These are phyloP conservation scores for Tragelaphus strepsiceros DNA, from an alignment of 2,113 vertebrate species.

Conservation along the genomic window DNA sequence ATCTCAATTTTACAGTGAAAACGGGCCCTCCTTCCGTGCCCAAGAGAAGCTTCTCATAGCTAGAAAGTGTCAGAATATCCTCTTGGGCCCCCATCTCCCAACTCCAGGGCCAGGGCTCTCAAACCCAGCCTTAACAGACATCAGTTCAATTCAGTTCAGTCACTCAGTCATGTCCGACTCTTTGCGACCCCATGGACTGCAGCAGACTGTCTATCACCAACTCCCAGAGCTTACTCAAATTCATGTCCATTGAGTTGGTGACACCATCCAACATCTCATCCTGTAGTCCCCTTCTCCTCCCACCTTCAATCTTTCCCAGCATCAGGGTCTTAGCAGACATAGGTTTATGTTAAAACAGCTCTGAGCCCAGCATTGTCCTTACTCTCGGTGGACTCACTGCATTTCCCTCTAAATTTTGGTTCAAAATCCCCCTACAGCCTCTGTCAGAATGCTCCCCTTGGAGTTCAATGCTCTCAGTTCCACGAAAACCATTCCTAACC, in stretches of 20 bases:
- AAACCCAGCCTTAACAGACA: background rate
- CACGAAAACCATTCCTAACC: background rate
- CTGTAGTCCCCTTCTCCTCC: background rate
- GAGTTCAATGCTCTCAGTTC: background rate
- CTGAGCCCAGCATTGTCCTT: background rate
- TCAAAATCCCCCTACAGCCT: background rate
- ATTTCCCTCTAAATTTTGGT: background rate
- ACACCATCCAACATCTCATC: background rate
- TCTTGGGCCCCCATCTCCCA: background rate
- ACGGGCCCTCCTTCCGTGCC: background rate
- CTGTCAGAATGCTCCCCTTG: background rate
- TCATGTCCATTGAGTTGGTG: background rate
- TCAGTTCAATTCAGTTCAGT: background rate
- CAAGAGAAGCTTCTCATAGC: background rate
- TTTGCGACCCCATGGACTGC: background rate
- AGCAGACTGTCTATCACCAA: background rate
- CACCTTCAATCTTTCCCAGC: background rate
- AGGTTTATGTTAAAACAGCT: background rate
- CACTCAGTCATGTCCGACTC: fast-evolving
- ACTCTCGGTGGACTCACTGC: background rate
- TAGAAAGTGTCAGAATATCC: background rate
- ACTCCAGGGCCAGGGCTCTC: background rate
- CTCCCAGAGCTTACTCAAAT: fast-evolving
- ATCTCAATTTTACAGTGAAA: background rate
- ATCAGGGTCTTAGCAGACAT: background rate